These are phyloP conservation scores for Odontocolon sp. DNA, from an alignment of 2,888 invertebrate genomes.

Conservation along the genomic window DNA sequence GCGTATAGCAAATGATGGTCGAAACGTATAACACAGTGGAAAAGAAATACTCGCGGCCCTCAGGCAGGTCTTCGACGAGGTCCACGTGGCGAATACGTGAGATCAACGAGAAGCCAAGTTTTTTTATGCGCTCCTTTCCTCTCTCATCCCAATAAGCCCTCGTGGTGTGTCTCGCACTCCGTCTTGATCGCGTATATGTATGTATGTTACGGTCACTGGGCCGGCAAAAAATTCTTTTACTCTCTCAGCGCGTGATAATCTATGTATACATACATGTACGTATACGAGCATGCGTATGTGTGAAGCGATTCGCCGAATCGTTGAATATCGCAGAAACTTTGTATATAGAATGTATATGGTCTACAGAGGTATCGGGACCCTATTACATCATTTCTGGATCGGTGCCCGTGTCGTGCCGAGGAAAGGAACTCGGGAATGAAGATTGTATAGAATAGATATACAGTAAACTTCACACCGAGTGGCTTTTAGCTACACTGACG, in stretches of 20 bases:
- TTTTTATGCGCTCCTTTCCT: neutral
- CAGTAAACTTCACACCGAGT: too few species aligned
- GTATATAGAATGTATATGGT: slow-evolving; percentile 2
- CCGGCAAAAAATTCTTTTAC: neutral
- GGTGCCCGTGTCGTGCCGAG: slow-evolving; percentile 11
- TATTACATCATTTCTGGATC: slow-evolving; percentile 29
- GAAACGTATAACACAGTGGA: too few species aligned
- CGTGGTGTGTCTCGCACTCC: neutral
- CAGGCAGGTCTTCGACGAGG: neutral
- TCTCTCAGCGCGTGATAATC: neutral
- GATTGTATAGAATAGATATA: neutral
- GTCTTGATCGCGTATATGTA: neutral
- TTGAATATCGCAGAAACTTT: neutral
- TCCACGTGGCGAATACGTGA: slow-evolving; percentile 8
- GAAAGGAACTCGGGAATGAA: neutral
- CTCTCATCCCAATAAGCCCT: neutral
- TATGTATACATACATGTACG: neutral
- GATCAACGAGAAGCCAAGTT: neutral
- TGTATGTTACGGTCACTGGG: neutral
- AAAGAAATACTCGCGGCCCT: neutral
- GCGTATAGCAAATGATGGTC: too few species aligned
- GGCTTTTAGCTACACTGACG: too few species aligned
- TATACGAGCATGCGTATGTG: too few species aligned
- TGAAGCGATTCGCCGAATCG: slow-evolving; percentile 11
- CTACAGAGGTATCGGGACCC: neutral